Percentiles rank a stretch among this genome's conserved stretches.
Evolutionary conservation across 2,797 vertebrate genomes (phyloP).

Genomic region (Triplophysa bombifrons): DNA sequence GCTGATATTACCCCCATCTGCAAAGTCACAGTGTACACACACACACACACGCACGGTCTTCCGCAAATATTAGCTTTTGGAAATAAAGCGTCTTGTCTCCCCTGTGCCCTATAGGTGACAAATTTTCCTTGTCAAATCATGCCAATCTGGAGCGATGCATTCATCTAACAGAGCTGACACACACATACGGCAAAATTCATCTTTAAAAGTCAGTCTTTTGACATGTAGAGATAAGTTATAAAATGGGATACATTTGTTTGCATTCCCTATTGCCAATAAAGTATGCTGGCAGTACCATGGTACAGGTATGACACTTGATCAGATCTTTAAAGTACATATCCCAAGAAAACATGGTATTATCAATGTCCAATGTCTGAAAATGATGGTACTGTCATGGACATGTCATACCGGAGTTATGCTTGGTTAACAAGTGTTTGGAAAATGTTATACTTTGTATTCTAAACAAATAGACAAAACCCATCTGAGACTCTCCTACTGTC

Average conservation of each 20-base stretch:
- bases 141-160: constrained; percentile 2
- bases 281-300: too few relatives aligned
- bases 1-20: constrained; percentile 45
- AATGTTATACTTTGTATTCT: too few relatives aligned
- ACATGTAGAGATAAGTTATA: not conserved
- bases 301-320: too few relatives aligned
- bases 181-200: not conserved
- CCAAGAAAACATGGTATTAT: too few relatives aligned
- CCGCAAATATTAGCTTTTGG: constrained; percentile 48
- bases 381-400: not conserved
- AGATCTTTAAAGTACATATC: too few relatives aligned
- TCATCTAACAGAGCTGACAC: constrained; percentile 5
- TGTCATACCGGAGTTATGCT: not conserved
- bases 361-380: not conserved
- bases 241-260: too few relatives aligned
- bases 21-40: constrained; percentile 25
- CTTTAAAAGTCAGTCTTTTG: not conserved
- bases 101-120: constrained; percentile 30
- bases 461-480: too few relatives aligned
- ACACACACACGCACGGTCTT: not conserved
- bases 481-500: constrained; percentile 18
- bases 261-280: too few relatives aligned
- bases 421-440: too few relatives aligned
- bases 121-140: constrained; percentile 34
- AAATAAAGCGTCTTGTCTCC: constrained; percentile 24